Conservation (phyloP, 2,113 vertebrate genomes). For the Choloepus hoffmanni region DNA sequence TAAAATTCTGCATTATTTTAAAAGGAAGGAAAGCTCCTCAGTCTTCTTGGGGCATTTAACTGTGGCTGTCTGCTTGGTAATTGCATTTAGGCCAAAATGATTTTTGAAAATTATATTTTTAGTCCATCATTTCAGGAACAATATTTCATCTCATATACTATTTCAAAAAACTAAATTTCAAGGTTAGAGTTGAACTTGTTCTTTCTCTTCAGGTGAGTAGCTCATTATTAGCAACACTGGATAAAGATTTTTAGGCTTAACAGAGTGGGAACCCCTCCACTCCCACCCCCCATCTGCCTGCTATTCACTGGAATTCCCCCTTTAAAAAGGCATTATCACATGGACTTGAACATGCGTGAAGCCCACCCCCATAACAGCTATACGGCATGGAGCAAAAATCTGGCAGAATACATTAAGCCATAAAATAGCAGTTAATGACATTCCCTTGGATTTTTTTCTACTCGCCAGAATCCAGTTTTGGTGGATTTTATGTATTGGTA, state of each 20-base stretch:
- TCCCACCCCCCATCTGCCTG: not conserved
- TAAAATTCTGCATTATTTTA: conserved; percentile 53
- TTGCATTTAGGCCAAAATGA: not conserved
- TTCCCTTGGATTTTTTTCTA: conserved; percentile 37
- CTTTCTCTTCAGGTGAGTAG: not conserved
- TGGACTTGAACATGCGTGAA: not conserved
- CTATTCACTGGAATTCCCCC: not conserved
- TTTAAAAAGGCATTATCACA: not conserved
- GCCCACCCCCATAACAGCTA: not conserved
- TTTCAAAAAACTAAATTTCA: not conserved
- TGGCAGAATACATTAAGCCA: not conserved
- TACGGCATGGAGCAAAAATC: conserved; percentile 17
- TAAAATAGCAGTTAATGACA: not conserved
- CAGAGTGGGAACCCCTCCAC: not conserved
- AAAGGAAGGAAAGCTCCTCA: not conserved
- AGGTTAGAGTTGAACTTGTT: not conserved
- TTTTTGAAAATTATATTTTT: not conserved
- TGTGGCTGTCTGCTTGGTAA: not conserved
- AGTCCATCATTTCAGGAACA: not conserved
- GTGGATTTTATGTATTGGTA: not conserved
- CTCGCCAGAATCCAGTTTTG: not conserved
- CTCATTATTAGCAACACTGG: not conserved
- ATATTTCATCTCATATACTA: not conserved
- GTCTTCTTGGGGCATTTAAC: conserved; percentile 17
- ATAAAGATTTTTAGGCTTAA: not conserved